These are phyloP conservation scores for Apamea epomidion DNA, from an alignment of 2,888 invertebrate genomes.

Conservation along the genomic window DNA sequence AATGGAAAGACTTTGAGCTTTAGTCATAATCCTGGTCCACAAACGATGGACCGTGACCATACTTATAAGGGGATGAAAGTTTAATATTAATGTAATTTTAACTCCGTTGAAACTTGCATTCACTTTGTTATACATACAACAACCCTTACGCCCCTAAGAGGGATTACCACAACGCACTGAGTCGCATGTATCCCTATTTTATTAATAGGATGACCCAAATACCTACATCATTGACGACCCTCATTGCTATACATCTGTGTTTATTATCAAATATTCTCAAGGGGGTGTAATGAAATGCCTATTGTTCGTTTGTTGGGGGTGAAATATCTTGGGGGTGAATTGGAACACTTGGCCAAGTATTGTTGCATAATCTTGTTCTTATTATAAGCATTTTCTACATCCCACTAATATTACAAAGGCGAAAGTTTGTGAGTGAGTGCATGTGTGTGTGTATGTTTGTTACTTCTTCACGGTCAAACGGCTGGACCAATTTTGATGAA, in stretches of 20 bases:
- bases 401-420: too few species aligned
- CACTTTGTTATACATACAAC: constrained; percentile 3
- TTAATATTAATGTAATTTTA: constrained; percentile 30
- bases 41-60: background rate
- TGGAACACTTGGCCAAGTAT: constrained; percentile 44
- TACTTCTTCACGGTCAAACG: too few species aligned
- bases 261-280: constrained; percentile 65
- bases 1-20: background rate
- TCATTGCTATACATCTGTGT: constrained; percentile 59
- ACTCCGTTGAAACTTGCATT: constrained; percentile 7
- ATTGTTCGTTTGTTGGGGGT: constrained; percentile 49
- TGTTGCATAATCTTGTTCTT: constrained; percentile 13
- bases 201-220: constrained; percentile 60
- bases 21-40: background rate
- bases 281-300: constrained; percentile 59
- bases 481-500: too few species aligned
- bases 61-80: background rate
- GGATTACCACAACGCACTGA: constrained; percentile 9
- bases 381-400: background rate
- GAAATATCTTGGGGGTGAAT: constrained; percentile 29
- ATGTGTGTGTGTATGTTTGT: too few species aligned
- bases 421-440: too few species aligned
- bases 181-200: background rate
- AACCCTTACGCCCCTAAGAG: constrained; percentile 12
- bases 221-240: constrained; percentile 53